Conservation (phyloP, 2,797 vertebrate species). For the Peromyscus attwateri region DNA sequence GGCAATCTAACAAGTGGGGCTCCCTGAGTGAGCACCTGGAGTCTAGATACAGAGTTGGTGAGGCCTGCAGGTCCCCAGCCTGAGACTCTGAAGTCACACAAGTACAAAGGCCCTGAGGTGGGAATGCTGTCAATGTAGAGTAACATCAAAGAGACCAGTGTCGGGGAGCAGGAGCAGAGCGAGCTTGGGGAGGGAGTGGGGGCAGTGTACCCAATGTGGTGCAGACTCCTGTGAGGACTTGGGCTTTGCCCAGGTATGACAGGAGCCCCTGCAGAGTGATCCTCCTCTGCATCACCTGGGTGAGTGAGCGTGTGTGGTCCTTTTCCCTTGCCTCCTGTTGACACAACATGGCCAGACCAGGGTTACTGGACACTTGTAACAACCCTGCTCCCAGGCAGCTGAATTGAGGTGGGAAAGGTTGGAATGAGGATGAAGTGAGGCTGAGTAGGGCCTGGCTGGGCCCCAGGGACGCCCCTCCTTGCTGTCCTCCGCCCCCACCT, state of each 20-base stretch:
- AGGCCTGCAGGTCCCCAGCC: neutral
- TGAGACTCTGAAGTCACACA: neutral
- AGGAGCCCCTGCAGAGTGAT: neutral
- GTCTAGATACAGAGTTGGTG: neutral
- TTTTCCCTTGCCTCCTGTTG: neutral
- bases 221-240: neutral
- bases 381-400: neutral
- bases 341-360: neutral
- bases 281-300: neutral
- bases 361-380: neutral
- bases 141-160: neutral
- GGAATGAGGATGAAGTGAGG: fast-evolving
- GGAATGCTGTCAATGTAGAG: fast-evolving
- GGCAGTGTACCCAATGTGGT: neutral
- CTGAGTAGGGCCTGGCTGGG: neutral
- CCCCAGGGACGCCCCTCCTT: neutral
- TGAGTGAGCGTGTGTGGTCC: neutral
- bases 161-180: neutral
- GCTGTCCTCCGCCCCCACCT: neutral
- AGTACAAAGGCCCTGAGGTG: neutral
- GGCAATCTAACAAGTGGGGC: neutral
- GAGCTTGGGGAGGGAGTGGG: neutral
- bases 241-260: neutral
- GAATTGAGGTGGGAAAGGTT: neutral
- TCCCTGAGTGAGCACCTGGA: neutral